phyloP scores from a whole-genome alignment of 1,140 invertebrate species.

The Caerostris extrusa region DNA sequence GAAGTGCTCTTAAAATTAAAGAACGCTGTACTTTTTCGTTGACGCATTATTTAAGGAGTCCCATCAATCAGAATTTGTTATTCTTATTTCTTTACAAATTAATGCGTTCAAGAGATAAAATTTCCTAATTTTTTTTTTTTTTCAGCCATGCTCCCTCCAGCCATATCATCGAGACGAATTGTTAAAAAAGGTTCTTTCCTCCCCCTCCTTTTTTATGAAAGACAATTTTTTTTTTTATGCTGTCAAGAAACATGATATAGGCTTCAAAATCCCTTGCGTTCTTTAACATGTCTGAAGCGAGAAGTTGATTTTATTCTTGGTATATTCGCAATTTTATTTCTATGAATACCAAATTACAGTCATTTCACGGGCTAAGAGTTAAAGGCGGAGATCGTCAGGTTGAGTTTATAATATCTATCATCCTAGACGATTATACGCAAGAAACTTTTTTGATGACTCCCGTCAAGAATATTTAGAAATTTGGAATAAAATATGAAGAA shows the following conservation, averaged over 20 bases:
- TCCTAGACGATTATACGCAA: background rate
- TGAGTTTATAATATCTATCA: conserved; percentile 61
- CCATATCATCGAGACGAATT: background rate
- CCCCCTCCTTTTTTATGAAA: background rate
- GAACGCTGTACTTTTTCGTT: background rate
- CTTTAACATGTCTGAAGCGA: conserved; percentile 33
- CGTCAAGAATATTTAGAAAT: too few relatives aligned
- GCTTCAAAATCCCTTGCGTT: conserved; percentile 36
- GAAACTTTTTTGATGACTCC: background rate
- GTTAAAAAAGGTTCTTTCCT: background rate
- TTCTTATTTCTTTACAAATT: conserved; percentile 45
- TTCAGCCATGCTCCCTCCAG: background rate
- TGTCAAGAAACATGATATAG: conserved; percentile 68
- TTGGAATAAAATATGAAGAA: too few relatives aligned
- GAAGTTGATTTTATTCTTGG: conserved; percentile 47
- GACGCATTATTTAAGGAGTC: background rate
- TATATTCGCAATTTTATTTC: conserved; percentile 47
- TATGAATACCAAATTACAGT: conserved; percentile 71
- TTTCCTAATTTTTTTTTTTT: conserved; percentile 25
- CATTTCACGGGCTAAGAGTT: conserved; percentile 68
- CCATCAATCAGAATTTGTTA: conserved; percentile 42
- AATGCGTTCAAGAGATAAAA: conserved; percentile 39
- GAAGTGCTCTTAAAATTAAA: background rate
- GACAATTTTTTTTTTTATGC: conserved; percentile 13
- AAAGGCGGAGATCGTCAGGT: conserved; percentile 48